phyloP scores from a whole-genome alignment of 2,888 invertebrate genomes.

The Drosophila phalerata region DNA sequence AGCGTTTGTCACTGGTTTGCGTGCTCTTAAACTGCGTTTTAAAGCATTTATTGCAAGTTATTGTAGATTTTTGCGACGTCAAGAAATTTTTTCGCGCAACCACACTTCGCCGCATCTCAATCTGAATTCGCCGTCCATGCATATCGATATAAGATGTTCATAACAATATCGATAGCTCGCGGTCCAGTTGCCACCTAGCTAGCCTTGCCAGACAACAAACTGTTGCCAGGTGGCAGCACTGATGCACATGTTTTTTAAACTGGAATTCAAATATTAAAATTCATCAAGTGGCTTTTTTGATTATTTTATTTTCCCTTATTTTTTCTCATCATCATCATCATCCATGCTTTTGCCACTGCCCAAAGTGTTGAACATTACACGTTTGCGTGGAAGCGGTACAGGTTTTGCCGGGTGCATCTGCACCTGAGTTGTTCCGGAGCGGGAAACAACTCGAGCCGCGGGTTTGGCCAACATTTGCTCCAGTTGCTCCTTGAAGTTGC shows the following conservation, averaged over 20 bases:
- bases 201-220: constrained; percentile 28
- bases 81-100: constrained; percentile 66
- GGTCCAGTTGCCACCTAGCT: constrained; percentile 3
- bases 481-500: constrained; percentile 73
- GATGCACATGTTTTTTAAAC: not conserved
- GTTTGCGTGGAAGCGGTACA: constrained; percentile 83
- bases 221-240: constrained; percentile 10
- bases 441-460: constrained; percentile 54
- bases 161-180: constrained; percentile 37
- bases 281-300: not conserved
- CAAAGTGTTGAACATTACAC: constrained; percentile 81
- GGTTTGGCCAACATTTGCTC: constrained; percentile 76
- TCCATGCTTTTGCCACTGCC: constrained; percentile 37
- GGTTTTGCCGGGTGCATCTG: constrained; percentile 56
- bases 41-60: constrained; percentile 65
- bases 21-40: constrained; percentile 53
- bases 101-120: constrained; percentile 65
- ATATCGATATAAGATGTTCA: constrained; percentile 42
- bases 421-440: constrained; percentile 14
- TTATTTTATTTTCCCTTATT: constrained; percentile 22
- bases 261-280: not conserved
- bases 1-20: constrained; percentile 61
- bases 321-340: constrained; percentile 29
- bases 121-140: constrained; percentile 49
- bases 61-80: constrained; percentile 60